These are phyloP conservation scores for Valencia hispanica DNA, from an alignment of 2,797 vertebrate species.

Conservation along the genomic window DNA sequence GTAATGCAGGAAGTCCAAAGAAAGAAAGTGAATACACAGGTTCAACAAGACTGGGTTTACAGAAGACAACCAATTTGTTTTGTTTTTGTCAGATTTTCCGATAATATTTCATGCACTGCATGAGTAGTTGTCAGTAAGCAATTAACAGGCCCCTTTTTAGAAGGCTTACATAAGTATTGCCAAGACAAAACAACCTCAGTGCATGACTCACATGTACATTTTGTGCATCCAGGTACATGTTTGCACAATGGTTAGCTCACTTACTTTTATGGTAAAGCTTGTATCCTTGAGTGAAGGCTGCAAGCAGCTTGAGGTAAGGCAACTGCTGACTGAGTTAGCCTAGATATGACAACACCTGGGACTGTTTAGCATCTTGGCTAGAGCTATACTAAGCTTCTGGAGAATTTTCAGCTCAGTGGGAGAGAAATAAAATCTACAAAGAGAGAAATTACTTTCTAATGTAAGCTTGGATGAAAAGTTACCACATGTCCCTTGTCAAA, in stretches of 20 bases:
- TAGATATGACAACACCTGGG: constrained; percentile 67
- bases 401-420: constrained; percentile 70
- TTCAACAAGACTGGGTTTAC: constrained; percentile 46
- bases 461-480: constrained; percentile 49
- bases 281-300: constrained; percentile 37
- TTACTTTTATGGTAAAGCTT: constrained; percentile 44
- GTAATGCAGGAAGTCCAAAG: constrained; percentile 40
- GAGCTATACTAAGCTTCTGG: constrained; percentile 61
- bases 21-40: constrained; percentile 19
- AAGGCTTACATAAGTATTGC: constrained; percentile 45
- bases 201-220: constrained; percentile 40
- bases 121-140: constrained; percentile 44
- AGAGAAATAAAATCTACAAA: constrained; percentile 61
- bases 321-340: constrained; percentile 64
- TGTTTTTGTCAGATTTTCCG: constrained; percentile 44
- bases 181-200: constrained; percentile 52
- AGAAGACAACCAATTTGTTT: constrained; percentile 55
- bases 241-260: constrained; percentile 27
- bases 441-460: constrained; percentile 56
- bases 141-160: constrained; percentile 51
- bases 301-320: constrained; percentile 58
- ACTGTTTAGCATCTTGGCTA: constrained; percentile 74
- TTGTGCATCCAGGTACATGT: constrained; percentile 25
- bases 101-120: constrained; percentile 63
- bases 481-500: constrained; percentile 47